Evolutionary conservation across 2,113 vertebrate genomes (phyloP), one percentile per base, ranked within the genome.

Genomic region (Pelobates fuscus): DNA sequence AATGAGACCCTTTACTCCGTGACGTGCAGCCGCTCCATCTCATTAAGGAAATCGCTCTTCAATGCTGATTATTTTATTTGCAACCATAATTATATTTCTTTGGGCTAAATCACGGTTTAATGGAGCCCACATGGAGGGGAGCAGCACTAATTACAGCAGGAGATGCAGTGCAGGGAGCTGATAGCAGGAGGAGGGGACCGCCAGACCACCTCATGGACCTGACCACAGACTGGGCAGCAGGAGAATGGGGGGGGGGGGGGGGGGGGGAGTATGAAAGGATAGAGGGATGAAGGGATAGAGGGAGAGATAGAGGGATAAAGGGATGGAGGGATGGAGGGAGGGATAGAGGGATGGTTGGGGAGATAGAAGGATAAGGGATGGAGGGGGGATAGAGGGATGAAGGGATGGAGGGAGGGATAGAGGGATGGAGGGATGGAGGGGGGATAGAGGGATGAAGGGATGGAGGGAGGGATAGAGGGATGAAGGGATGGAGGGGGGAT

Each of bases 21-120:
- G 95, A 95, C 95, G 93, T 94, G 93, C 89, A 93, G 90, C 93
- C 93, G 93, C 95, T 96, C 93, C 90, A 90, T 95, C 94, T 97
- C 94, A 95, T 98, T 97, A 98, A 95, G 94, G 93, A 96, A 97
- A 98, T 97, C 93, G 93, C 95, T 96, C 95, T 95, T 96, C 95
- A 96, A 95, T 96, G 95, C 95, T 95, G 95, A 98, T 98, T 98
- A 98, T 98, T 97, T 97, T 97, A 97, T 98, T 98, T 97, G 95
- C 94, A 92, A 90, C 90, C 92, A 94, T 98, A 97, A 98, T 98
- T 98, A 97, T 98, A 96, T 97, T 97, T 95, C 94, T 97, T 96
- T 95, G 91, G 94, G 93, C 94, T 96, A 95, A 96, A 95, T 97
- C 96, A 97, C 94, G 94, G 92, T 94, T 94, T 97, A 97, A 97